A percentile compares a stretch with the other conserved stretches of the same genome.
Evolutionary conservation across 2,113 vertebrate genomes (phyloP).

Genomic region (Mastomys coucha): DNA sequence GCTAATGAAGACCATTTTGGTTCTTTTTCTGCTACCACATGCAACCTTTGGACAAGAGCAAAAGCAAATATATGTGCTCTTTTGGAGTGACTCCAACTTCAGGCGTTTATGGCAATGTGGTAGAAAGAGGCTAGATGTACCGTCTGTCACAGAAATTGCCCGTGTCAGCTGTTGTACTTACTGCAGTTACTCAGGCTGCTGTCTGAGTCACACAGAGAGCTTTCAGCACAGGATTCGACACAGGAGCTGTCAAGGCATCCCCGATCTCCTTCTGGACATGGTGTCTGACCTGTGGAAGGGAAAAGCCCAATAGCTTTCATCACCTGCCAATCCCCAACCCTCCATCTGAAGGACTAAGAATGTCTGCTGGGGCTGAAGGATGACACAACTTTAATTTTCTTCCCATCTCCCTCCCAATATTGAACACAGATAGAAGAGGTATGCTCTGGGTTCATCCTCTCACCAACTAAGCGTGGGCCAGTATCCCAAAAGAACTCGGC

Average conservation of each 20-base stretch:
- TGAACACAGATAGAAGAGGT: conserved; percentile 7
- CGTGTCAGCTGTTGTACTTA: conserved; percentile 86
- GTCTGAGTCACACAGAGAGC: conserved; percentile 86
- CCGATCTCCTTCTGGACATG: conserved; percentile 90
- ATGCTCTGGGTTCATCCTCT: conserved; percentile 40
- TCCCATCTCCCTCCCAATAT: neutral
- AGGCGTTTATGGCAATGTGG: neutral
- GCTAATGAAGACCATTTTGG: conserved; percentile 76
- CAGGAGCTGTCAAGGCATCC: conserved; percentile 89
- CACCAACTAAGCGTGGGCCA: neutral
- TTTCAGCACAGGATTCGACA: conserved; percentile 85
- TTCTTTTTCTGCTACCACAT: conserved; percentile 66
- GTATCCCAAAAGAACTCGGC: conserved; percentile 9
- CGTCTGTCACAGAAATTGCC: neutral
- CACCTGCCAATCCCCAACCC: neutral
- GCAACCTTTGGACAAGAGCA: conserved; percentile 10
- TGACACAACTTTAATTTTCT: conserved; percentile 52
- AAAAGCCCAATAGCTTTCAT: conserved; percentile 27
- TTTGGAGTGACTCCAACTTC: conserved; percentile 57
- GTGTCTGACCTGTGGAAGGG: conserved; percentile 85
- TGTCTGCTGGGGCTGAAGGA: neutral
- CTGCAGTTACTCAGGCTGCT: conserved; percentile 90
- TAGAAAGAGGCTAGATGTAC: neutral
- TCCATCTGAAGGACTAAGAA: neutral
- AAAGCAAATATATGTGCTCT: conserved; percentile 43